A percentile compares a stretch with the other conserved stretches of the same genome.
Evolutionary conservation across 2,888 invertebrate species (phyloP).

Genomic region (Tiliacea citrago): DNA sequence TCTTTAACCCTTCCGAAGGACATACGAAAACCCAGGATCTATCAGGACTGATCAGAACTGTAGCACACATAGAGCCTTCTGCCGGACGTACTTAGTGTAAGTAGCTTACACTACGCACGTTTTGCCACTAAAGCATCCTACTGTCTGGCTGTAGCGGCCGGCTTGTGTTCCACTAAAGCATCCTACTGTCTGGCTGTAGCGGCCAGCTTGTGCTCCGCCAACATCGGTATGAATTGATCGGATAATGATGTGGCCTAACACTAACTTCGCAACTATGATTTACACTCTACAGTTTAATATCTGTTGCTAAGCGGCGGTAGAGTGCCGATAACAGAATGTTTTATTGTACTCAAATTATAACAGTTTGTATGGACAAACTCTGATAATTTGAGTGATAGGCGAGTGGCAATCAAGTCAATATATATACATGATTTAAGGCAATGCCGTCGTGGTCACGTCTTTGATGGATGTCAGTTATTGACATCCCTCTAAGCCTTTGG

Average conservation of each 20-base stretch:
- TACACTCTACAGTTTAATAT: conserved; percentile 5
- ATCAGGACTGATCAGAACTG: neutral
- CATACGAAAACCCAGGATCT: neutral
- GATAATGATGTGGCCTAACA: conserved; percentile 2
- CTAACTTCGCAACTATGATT: too few relatives aligned
- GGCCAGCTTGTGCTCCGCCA: conserved; percentile 14
- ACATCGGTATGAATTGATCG: conserved; percentile 42
- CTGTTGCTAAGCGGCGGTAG: conserved; percentile 21
- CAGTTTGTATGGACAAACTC: neutral
- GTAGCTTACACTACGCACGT: conserved; percentile 22
- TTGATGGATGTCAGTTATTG: neutral
- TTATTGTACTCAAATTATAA: conserved; percentile 4
- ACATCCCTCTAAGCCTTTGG: neutral
- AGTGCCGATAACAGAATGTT: neutral
- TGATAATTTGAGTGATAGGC: conserved; percentile 4
- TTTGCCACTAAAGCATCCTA: conserved; percentile 6
- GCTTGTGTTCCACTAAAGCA: conserved; percentile 21
- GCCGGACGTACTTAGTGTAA: neutral
- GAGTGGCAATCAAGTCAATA: conserved; percentile 11
- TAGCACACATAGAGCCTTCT: conserved; percentile 25
- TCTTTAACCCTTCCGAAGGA: neutral
- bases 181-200: conserved; percentile 17
- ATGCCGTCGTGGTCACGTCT: neutral
- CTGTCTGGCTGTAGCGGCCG: conserved; percentile 17
- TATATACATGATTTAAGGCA: conserved; percentile 13